phyloP scores from a whole-genome alignment of 2,888 invertebrate species.

The Sepioteuthis lessoniana region DNA sequence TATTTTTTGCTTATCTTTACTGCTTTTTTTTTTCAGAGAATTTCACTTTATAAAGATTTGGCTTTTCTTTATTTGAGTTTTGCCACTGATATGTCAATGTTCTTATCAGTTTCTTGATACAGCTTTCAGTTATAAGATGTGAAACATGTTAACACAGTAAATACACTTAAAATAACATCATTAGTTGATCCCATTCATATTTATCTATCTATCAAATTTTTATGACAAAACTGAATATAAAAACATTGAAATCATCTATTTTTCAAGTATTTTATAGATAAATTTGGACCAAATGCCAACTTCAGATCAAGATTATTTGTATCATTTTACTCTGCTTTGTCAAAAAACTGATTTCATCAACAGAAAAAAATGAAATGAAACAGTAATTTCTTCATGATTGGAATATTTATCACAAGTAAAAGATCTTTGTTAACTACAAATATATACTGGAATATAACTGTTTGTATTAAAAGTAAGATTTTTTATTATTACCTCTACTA shows the following conservation, averaged over 20 bases:
- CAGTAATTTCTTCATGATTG: background rate
- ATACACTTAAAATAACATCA: background rate
- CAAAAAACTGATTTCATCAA: background rate
- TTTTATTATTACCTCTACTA: too few relatives aligned
- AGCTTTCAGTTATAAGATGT: background rate
- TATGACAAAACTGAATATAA: background rate
- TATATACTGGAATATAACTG: too few relatives aligned
- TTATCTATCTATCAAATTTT: too few relatives aligned
- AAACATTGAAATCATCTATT: too few relatives aligned
- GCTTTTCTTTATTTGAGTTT: background rate
- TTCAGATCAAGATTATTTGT: background rate
- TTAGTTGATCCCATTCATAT: too few relatives aligned
- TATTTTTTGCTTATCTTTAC: background rate
- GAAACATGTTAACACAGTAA: background rate
- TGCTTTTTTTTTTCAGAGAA: background rate
- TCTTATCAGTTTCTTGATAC: slow-evolving; percentile 7
- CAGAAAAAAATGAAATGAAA: background rate
- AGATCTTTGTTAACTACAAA: too few relatives aligned
- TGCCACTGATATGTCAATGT: slow-evolving; percentile 16
- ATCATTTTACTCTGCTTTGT: background rate
- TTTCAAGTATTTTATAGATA: too few relatives aligned
- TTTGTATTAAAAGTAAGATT: too few relatives aligned
- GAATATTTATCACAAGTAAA: background rate
- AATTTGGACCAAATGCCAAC: background rate
- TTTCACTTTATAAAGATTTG: background rate